phyloP scores from a whole-genome alignment of 2,797 vertebrate genomes.

The Peromyscus melanophrys region DNA sequence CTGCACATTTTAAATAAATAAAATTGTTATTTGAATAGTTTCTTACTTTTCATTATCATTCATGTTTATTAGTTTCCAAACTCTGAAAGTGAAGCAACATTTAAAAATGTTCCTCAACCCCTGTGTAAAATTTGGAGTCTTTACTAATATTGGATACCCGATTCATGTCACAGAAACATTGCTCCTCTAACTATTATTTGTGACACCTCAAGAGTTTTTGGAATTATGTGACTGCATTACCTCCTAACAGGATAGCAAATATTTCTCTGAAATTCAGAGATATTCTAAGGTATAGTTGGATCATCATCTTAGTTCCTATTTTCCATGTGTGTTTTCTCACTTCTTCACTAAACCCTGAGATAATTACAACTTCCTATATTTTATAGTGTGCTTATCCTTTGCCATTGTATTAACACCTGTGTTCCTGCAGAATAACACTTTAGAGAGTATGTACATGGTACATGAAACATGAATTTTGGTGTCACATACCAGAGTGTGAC shows the following conservation, averaged over 20 bases:
- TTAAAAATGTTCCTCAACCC: slow-evolving; percentile 65
- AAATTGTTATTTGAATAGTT: slow-evolving; percentile 65
- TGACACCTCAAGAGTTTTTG: not conserved
- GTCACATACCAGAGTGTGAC: fast-evolving
- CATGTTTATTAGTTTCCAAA: slow-evolving; percentile 45
- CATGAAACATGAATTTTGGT: not conserved
- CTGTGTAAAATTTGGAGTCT: slow-evolving; percentile 48
- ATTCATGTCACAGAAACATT: not conserved
- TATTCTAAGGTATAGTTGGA: not conserved
- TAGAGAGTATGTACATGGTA: not conserved
- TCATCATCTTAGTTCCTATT: not conserved
- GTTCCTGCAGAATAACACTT: not conserved
- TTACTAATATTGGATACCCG: slow-evolving; percentile 63
- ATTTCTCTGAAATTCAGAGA: not conserved
- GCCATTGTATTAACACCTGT: not conserved
- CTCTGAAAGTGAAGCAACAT: slow-evolving; percentile 69
- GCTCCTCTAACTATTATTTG: not conserved
- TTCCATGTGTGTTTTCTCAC: not conserved
- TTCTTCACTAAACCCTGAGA: slow-evolving; percentile 18
- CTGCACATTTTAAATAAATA: slow-evolving; percentile 72
- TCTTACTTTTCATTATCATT: slow-evolving; percentile 3
- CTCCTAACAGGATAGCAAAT: not conserved
- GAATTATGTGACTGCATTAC: slow-evolving; percentile 58
- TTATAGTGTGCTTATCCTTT: not conserved
- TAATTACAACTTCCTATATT: not conserved